phyloP scores from a whole-genome alignment of 2,113 vertebrate genomes.

The Agelaius phoeniceus region DNA sequence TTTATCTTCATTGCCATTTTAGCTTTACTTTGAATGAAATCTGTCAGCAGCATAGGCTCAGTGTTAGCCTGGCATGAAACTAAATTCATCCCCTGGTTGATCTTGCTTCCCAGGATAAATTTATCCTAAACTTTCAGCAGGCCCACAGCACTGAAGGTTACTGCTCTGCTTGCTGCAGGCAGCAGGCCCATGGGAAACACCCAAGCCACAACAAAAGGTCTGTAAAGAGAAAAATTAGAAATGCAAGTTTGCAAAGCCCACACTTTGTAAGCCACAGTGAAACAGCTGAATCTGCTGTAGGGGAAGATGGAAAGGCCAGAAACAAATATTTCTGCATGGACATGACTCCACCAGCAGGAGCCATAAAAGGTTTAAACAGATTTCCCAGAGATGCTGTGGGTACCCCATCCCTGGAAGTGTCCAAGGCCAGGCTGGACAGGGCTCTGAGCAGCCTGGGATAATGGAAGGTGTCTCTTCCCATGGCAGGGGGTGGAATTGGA shows the following conservation, averaged over 20 bases:
- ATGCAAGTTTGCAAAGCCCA: not conserved
- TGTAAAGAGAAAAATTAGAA: not conserved
- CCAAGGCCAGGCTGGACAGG: not conserved
- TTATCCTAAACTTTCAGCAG: not conserved
- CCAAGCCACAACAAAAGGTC: not conserved
- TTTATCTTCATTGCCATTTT: not conserved
- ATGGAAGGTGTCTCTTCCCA: not conserved
- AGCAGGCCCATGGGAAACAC: not conserved
- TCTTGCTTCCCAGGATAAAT: not conserved
- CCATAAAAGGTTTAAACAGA: not conserved
- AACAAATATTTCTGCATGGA: not conserved
- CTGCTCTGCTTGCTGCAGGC: not conserved
- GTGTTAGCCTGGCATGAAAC: not conserved
- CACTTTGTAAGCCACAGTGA: not conserved
- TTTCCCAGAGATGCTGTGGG: not conserved
- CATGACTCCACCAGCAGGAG: not conserved
- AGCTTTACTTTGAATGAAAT: not conserved
- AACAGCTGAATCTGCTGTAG: not conserved
- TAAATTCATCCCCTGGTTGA: not conserved
- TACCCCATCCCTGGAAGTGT: not conserved
- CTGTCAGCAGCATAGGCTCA: not conserved
- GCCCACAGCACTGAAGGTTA: not conserved
- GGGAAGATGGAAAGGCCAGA: not conserved
- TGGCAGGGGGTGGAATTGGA: not conserved
- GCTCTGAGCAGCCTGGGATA: accelerated